A percentile compares a stretch with the other conserved stretches of the same genome.
phyloP scores from a whole-genome alignment of 2,888 invertebrate species.

The Elegia similella region DNA sequence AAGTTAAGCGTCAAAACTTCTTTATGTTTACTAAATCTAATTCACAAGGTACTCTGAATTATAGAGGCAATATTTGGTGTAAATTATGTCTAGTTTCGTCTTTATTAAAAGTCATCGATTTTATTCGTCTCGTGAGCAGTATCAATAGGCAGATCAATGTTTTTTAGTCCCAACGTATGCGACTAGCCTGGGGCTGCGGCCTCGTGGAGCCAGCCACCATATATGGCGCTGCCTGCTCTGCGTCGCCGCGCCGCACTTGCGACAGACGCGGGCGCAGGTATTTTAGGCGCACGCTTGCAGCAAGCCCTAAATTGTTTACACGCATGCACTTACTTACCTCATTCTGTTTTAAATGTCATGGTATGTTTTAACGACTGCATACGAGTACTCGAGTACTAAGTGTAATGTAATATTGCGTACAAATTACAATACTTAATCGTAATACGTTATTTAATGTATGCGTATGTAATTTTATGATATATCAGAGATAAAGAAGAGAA shows the following conservation, averaged over 20 bases:
- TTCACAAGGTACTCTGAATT: too few relatives aligned
- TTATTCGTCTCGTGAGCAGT: background rate
- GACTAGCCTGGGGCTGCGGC: conserved; percentile 27
- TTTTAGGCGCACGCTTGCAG: conserved; percentile 43
- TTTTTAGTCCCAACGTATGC: background rate
- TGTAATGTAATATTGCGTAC: background rate
- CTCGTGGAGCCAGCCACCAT: conserved; percentile 66
- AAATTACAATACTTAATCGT: background rate
- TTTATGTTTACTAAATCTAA: too few relatives aligned
- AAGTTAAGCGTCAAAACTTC: too few relatives aligned
- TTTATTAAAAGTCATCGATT: background rate
- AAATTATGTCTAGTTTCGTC: too few relatives aligned
- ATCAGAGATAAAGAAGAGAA: too few relatives aligned
- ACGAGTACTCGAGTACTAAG: background rate
- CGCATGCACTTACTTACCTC: conserved; percentile 42
- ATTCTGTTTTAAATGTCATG: conserved; percentile 51
- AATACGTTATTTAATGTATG: background rate
- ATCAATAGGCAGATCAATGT: background rate
- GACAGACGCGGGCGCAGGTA: conserved; percentile 44
- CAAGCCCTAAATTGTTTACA: conserved; percentile 64
- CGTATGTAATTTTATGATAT: background rate
- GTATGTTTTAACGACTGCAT: conserved; percentile 22
- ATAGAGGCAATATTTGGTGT: too few relatives aligned
- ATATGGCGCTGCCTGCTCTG: conserved; percentile 68
- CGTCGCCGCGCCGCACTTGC: conserved; percentile 48